Conservation (phyloP, 2,888 invertebrate species). For the Protodeltote pygarga region DNA sequence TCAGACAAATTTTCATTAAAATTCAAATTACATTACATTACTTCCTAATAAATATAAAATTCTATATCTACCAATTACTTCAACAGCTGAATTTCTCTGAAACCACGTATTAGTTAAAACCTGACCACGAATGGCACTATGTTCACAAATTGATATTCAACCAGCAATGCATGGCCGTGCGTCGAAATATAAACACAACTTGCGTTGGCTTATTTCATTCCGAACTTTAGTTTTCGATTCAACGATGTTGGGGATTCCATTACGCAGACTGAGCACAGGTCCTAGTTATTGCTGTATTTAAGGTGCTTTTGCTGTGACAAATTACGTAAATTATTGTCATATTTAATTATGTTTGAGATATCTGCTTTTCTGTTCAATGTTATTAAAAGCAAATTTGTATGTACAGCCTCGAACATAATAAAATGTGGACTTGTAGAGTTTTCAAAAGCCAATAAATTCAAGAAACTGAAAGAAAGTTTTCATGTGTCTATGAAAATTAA, state of each 20-base stretch:
- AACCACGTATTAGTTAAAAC: constrained; percentile 26
- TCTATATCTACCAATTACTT: constrained; percentile 7
- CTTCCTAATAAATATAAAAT: background rate
- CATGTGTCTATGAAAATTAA: too few relatives aligned
- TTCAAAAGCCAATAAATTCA: too few relatives aligned
- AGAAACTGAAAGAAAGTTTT: too few relatives aligned
- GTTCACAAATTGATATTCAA: constrained; percentile 72
- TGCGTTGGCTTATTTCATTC: constrained; percentile 58
- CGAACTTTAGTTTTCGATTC: constrained; percentile 57
- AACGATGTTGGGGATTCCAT: constrained; percentile 34
- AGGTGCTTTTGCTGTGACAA: background rate
- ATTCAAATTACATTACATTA: background rate
- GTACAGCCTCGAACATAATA: too few relatives aligned
- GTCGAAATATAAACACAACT: constrained; percentile 61
- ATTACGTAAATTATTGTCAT: too few relatives aligned
- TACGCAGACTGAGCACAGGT: constrained; percentile 11
- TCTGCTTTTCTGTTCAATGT: too few relatives aligned
- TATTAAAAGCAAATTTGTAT: too few relatives aligned
- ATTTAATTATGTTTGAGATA: too few relatives aligned
- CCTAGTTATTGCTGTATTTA: too few relatives aligned
- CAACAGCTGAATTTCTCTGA: background rate
- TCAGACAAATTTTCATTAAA: too few relatives aligned
- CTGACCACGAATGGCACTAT: constrained; percentile 39
- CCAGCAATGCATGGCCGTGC: constrained; percentile 59
- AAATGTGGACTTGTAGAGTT: too few relatives aligned